Conservation (phyloP, 2,888 invertebrate genomes). For the Gastracanthus pulcherrimus region DNA sequence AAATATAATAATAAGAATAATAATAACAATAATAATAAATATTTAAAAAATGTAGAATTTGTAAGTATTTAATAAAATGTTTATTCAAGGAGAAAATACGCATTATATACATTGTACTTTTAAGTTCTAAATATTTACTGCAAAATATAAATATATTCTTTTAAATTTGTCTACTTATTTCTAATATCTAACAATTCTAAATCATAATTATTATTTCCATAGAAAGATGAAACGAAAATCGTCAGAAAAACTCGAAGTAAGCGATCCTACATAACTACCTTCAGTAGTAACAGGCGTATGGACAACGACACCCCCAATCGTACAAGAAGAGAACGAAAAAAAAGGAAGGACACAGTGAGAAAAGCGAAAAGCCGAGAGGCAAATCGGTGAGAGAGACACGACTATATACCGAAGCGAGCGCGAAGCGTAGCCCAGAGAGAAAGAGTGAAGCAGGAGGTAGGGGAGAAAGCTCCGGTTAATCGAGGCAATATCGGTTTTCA, state of each 20-base stretch:
- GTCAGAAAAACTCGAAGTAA: no score
- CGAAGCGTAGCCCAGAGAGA: not conserved
- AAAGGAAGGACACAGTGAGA: not conserved
- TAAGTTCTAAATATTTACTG: no score
- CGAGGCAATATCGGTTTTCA: conserved; percentile 67
- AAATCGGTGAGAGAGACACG: not conserved
- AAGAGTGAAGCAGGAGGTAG: conserved; percentile 11
- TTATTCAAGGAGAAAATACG: no score
- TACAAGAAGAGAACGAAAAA: not conserved
- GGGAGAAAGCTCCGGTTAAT: conserved; percentile 62
- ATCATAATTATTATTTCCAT: no score
- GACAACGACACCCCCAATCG: not conserved
- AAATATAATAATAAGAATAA: not conserved
- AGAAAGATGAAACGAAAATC: no score
- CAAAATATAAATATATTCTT: no score
- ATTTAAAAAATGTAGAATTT: no score
- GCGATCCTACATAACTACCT: not conserved
- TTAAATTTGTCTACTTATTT: no score
- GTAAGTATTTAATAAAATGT: no score
- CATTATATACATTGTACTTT: no score
- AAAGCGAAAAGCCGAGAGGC: conserved; percentile 22
- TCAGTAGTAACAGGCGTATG: not conserved
- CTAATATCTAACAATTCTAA: no score
- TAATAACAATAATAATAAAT: not conserved
- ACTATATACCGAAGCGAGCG: not conserved